Percentiles rank a stretch among this genome's conserved stretches.
Evolutionary conservation across 2,888 invertebrate species (phyloP).

Genomic region (Sinhomidia bicolor): DNA sequence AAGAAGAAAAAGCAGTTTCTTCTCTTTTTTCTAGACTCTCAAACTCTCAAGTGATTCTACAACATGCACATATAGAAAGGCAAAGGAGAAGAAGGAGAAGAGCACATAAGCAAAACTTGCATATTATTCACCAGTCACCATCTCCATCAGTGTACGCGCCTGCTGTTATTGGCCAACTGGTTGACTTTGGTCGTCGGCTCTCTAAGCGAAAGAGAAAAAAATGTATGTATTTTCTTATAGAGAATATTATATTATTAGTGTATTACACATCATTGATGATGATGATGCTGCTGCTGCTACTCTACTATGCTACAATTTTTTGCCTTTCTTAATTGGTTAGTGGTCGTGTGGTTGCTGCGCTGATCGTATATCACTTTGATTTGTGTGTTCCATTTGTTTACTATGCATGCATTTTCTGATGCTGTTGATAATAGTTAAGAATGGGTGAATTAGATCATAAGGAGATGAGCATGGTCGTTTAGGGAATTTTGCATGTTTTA

Average conservation of each 20-base stretch:
- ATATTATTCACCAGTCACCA: background rate
- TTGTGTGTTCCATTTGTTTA: slow-evolving; percentile 36
- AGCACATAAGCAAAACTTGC: background rate
- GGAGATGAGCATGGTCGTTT: background rate
- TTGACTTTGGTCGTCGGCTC: slow-evolving; percentile 45
- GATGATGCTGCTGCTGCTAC: too few species aligned
- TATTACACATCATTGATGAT: slow-evolving; percentile 37
- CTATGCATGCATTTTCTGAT: background rate
- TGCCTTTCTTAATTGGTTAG: slow-evolving; percentile 60
- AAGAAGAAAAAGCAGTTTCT: slow-evolving; percentile 55
- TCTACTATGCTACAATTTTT: slow-evolving; percentile 29
- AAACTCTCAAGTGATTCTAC: background rate
- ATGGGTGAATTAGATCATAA: slow-evolving; percentile 22
- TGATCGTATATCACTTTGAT: slow-evolving; percentile 66
- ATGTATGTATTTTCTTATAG: background rate
- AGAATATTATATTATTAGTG: slow-evolving; percentile 32
- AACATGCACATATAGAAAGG: background rate
- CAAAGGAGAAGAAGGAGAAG: too few species aligned
- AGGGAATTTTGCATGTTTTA: background rate
- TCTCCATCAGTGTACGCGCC: background rate
- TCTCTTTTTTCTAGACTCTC: background rate
- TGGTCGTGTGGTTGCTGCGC: slow-evolving; percentile 57
- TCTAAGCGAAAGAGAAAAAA: too few species aligned
- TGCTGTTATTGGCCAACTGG: slow-evolving; percentile 57
- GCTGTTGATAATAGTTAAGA: background rate